Conservation (phyloP, 1,140 invertebrate species). For the Littorina saxatilis region DNA sequence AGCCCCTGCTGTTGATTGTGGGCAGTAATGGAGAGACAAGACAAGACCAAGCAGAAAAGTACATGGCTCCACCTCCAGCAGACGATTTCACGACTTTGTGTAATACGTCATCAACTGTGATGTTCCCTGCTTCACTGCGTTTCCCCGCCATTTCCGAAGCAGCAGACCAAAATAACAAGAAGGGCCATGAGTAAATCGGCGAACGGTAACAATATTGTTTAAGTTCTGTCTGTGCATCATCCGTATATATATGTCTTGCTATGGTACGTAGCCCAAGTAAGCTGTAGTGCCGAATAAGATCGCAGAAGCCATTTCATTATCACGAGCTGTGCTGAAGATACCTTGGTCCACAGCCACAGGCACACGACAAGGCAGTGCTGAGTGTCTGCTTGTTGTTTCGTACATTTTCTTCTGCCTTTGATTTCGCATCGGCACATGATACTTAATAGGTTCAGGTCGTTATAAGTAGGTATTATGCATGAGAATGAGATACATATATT, state of each 20-base stretch:
- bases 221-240: neutral
- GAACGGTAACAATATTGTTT: constrained; percentile 10
- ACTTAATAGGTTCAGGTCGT: neutral
- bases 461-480: neutral
- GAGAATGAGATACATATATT: no score
- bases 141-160: constrained; percentile 1
- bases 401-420: neutral
- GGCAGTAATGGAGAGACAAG: no score
- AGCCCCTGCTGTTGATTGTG: no score
- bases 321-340: neutral
- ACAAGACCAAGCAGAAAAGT: no score
- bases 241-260: neutral
- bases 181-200: constrained; percentile 22
- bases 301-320: constrained; percentile 12
- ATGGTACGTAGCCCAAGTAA: no score
- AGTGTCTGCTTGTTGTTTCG: neutral
- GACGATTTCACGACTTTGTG: neutral
- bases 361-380: neutral
- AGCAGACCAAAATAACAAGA: neutral
- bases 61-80: no score
- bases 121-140: neutral
- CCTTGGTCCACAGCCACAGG: neutral
- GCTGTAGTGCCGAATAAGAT: no score
- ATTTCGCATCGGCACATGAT: no score
- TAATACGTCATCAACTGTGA: neutral